phyloP scores from a whole-genome alignment of 37 sponge, comb jelly and placozoan species.

The Crambe crambe region DNA sequence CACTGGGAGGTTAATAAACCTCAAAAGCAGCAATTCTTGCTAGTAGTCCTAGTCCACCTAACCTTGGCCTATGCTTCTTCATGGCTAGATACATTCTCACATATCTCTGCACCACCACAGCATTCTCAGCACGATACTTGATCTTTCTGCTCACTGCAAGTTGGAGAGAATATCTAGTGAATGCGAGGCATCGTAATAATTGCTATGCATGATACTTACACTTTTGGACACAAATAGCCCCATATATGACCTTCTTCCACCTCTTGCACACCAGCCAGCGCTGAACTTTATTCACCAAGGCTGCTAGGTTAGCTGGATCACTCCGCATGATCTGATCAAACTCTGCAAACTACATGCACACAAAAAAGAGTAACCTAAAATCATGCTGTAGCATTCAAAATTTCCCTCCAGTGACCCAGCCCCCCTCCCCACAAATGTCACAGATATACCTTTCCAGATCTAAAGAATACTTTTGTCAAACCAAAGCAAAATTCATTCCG shows the following conservation, averaged over 20 bases:
- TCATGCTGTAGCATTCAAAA: neutral
- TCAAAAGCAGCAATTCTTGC: no score
- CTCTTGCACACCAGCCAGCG: slow-evolving; percentile 80
- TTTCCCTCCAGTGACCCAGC: neutral
- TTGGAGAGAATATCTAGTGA: no score
- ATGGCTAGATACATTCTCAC: slow-evolving; percentile 71
- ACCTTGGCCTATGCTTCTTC: slow-evolving; percentile 82
- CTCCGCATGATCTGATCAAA: slow-evolving; percentile 93
- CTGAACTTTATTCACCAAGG: slow-evolving; percentile 68
- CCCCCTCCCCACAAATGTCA: neutral
- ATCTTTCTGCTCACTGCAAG: slow-evolving; percentile 81
- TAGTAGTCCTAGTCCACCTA: no score
- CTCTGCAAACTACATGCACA: slow-evolving; percentile 88
- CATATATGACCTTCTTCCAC: slow-evolving; percentile 93
- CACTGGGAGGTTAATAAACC: no score
- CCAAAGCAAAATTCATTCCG: slow-evolving; percentile 89
- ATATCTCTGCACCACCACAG: slow-evolving; percentile 73
- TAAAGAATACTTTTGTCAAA: slow-evolving; percentile 93
- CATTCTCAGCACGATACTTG: slow-evolving; percentile 62
- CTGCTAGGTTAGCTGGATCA: slow-evolving; percentile 68
- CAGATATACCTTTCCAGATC: slow-evolving; percentile 87
- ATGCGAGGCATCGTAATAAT: no score
- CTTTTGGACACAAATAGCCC: slow-evolving; percentile 87
- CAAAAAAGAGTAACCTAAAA: neutral
- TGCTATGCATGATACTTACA: slow-evolving; percentile 54